Evolutionary conservation across 2,888 invertebrate species (phyloP).

Genomic region (Cremastinae sp.): DNA sequence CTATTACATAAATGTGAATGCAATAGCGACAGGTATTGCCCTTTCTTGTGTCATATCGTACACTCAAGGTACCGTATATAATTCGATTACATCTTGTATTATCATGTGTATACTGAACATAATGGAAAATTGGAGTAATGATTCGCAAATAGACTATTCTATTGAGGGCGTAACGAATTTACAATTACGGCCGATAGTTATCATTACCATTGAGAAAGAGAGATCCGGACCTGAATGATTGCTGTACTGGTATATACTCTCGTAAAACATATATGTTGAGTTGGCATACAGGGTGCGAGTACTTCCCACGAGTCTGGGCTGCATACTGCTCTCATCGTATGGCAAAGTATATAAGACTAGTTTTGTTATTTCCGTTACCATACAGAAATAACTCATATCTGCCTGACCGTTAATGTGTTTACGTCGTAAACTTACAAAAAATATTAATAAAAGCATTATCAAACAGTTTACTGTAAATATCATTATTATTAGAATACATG

Average conservation of each 20-base stretch:
- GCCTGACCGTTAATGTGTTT: slow-evolving; percentile 36
- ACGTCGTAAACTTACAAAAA: slow-evolving; percentile 39
- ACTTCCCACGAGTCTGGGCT: slow-evolving; percentile 71
- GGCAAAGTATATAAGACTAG: slow-evolving; percentile 28
- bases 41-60: slow-evolving; percentile 39
- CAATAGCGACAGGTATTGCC: slow-evolving; percentile 39
- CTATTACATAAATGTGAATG: slow-evolving; percentile 3
- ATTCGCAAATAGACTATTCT: slow-evolving; percentile 74
- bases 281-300: slow-evolving; percentile 64
- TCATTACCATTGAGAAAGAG: slow-evolving; percentile 70
- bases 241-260: slow-evolving; percentile 58
- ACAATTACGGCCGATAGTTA: slow-evolving; percentile 77
- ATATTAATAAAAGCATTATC: slow-evolving; percentile 36
- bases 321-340: slow-evolving; percentile 26
- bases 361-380: slow-evolving; percentile 18
- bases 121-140: slow-evolving; percentile 74
- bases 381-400: slow-evolving; percentile 36
- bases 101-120: slow-evolving; percentile 35
- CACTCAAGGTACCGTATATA: slow-evolving; percentile 39
- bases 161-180: slow-evolving; percentile 77
- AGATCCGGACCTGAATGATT: slow-evolving; percentile 65
- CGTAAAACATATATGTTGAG: slow-evolving; percentile 55
- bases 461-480: too few relatives aligned
- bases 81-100: slow-evolving; percentile 27
- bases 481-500: too few relatives aligned